Conservation (phyloP, 1,140 invertebrate genomes). For the Condylostylus longicornis region DNA sequence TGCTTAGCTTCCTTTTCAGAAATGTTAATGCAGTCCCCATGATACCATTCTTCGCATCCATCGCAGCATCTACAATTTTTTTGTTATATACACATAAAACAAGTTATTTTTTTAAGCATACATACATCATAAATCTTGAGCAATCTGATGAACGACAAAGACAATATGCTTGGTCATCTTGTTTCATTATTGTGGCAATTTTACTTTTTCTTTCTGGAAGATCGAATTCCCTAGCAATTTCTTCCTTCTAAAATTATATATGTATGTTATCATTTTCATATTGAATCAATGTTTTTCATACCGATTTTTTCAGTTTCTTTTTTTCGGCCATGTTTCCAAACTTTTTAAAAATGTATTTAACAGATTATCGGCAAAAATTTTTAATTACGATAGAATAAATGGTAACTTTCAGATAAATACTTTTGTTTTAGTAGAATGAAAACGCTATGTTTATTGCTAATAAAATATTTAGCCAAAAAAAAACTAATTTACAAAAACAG, state of each 20-base stretch:
- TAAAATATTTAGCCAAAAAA: no score
- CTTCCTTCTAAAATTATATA: slow-evolving; percentile 68
- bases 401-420: no score
- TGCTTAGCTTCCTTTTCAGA: slow-evolving; percentile 82
- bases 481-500: no score
- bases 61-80: slow-evolving; percentile 68
- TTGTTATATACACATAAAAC: slow-evolving; percentile 6
- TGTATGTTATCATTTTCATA: no score
- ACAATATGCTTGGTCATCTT: slow-evolving; percentile 83
- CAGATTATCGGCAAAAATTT: no score
- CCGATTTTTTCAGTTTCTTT: no score
- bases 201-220: slow-evolving; percentile 82
- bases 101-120: slow-evolving; percentile 10
- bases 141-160: slow-evolving; percentile 86
- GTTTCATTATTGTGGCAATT: slow-evolving; percentile 73
- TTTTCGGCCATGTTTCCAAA: no score
- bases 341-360: no score
- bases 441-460: no score
- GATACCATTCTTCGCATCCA: slow-evolving; percentile 96
- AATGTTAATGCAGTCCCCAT: slow-evolving; percentile 93
- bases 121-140: slow-evolving; percentile 91
- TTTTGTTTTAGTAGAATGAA: no score
- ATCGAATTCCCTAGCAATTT: slow-evolving; percentile 79
- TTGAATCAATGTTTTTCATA: no score
- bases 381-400: no score